Conservation (phyloP, 2,888 invertebrate genomes). For the Anoncus sp. region DNA sequence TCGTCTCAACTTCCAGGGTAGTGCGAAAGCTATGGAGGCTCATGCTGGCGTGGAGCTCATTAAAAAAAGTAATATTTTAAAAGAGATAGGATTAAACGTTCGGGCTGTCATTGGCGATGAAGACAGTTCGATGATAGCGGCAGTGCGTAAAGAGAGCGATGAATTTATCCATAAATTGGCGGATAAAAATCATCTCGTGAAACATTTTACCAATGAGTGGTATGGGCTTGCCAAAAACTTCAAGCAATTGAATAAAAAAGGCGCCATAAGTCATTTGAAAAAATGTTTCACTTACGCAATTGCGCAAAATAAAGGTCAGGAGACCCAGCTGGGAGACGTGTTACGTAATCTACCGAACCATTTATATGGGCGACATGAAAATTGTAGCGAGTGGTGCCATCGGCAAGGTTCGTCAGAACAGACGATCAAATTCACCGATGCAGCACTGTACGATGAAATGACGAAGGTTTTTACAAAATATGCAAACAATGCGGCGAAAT, state of each 20-base stretch:
- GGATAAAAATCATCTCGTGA: conserved; percentile 7
- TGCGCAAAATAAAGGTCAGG: conserved; percentile 7
- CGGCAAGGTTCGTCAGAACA: neutral
- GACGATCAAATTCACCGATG: conserved; percentile 9
- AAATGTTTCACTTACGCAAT: neutral
- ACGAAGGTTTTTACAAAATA: conserved; percentile 17
- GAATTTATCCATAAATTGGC: neutral
- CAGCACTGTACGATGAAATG: conserved; percentile 5
- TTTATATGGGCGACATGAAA: conserved; percentile 7
- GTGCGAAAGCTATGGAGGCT: conserved; percentile 9
- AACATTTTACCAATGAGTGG: neutral
- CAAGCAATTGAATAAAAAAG: neutral
- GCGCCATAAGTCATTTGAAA: conserved; percentile 4
- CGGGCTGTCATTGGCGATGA: neutral
- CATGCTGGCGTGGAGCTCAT: neutral
- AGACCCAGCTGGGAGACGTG: neutral
- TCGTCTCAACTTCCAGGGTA: conserved; percentile 56
- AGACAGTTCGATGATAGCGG: conserved; percentile 7
- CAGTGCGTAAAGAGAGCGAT: conserved; percentile 1
- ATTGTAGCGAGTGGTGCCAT: neutral
- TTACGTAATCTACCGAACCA: neutral
- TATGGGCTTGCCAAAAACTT: neutral
- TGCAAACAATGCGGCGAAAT: conserved; percentile 21
- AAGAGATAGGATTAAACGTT: conserved; percentile 2
- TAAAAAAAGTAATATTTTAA: neutral